phyloP scores from a whole-genome alignment of 2,113 vertebrate species.

The Nerophis ophidion region DNA sequence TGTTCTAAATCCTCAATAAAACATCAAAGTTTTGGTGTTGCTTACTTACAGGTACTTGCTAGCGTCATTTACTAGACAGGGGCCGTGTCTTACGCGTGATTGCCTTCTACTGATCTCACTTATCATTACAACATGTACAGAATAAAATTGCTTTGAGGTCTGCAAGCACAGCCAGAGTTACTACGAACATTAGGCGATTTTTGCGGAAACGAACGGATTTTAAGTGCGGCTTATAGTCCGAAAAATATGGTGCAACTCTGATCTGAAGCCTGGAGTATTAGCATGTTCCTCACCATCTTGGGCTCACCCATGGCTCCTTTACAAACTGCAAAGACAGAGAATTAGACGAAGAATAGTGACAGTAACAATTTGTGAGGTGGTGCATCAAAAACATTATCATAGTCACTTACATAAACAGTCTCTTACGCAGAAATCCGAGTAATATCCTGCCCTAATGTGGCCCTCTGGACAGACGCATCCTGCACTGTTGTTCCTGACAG shows the following conservation, averaged over 20 bases:
- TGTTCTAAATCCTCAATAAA: too few relatives aligned
- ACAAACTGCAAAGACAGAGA: slow-evolving; percentile 50
- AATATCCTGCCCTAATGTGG: slow-evolving; percentile 32
- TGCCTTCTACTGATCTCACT: too few relatives aligned
- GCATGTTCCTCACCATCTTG: slow-evolving; percentile 37
- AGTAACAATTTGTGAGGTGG: neutral
- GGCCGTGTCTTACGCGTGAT: too few relatives aligned
- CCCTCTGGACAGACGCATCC: slow-evolving; percentile 64
- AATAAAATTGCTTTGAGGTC: too few relatives aligned
- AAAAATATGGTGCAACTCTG: neutral
- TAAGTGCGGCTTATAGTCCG: too few relatives aligned
- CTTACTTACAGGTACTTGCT: too few relatives aligned
- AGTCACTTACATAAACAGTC: slow-evolving; percentile 58
- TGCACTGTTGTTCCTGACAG: neutral
- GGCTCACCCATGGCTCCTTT: slow-evolving; percentile 61
- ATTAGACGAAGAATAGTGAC: neutral
- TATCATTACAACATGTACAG: too few relatives aligned
- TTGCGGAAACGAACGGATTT: too few relatives aligned
- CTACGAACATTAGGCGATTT: too few relatives aligned
- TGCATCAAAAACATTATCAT: neutral
- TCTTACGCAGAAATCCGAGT: slow-evolving; percentile 52
- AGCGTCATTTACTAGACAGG: too few relatives aligned
- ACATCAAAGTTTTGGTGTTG: too few relatives aligned
- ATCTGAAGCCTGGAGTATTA: neutral
- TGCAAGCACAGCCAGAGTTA: too few relatives aligned